These are phyloP conservation scores for Exocentrus adspersus DNA, from an alignment of 2,888 invertebrate genomes.

Conservation along the genomic window DNA sequence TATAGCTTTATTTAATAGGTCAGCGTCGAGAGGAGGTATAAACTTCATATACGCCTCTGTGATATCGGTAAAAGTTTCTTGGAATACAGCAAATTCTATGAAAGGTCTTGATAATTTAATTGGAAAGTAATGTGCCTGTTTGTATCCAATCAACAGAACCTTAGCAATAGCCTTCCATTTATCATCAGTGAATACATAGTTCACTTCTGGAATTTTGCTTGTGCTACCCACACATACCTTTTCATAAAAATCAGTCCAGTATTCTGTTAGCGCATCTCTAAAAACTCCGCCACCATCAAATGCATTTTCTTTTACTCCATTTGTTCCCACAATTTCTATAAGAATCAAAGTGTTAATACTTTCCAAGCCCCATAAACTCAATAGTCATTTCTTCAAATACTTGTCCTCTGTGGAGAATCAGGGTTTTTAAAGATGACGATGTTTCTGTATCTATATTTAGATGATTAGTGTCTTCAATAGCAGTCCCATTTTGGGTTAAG, in stretches of 20 bases:
- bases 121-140: too few species aligned
- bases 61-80: too few species aligned
- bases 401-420: conserved; percentile 12
- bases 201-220: conserved; percentile 11
- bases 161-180: background rate
- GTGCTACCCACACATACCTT: conserved; percentile 17
- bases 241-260: conserved; percentile 31
- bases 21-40: too few species aligned
- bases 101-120: too few species aligned
- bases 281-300: conserved; percentile 36
- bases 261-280: conserved; percentile 35
- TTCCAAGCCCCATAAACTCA: conserved; percentile 21
- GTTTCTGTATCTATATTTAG: conserved; percentile 5
- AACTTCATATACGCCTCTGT: too few species aligned
- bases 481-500: background rate
- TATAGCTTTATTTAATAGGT: too few species aligned
- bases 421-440: conserved; percentile 7
- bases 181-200: background rate
- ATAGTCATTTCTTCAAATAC: conserved; percentile 21
- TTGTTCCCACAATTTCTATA: conserved; percentile 30
- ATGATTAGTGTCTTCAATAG: background rate
- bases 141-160: background rate
- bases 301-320: conserved; percentile 29
- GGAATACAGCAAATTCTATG: too few species aligned
- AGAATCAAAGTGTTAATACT: conserved; percentile 1